Evolutionary conservation across 2,113 vertebrate species (phyloP).

Genomic region (Alectura lathami): DNA sequence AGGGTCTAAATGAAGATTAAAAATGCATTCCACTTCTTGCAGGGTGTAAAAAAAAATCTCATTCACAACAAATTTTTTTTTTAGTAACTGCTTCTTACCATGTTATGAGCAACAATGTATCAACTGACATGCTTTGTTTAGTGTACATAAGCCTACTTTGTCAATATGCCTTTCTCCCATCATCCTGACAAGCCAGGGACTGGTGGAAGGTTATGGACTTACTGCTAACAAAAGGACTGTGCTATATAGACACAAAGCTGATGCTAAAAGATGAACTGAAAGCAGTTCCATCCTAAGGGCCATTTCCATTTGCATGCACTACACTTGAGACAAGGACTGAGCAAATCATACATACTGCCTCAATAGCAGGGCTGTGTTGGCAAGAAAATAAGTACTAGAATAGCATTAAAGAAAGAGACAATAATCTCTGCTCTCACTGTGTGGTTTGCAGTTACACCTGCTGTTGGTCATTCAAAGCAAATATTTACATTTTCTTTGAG

Average conservation of each 20-base stretch:
- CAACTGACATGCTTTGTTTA: not conserved
- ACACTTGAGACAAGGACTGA: not conserved
- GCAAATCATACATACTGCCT: not conserved
- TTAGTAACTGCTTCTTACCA: not conserved
- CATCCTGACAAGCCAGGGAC: not conserved
- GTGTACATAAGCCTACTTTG: not conserved
- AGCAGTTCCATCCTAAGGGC: not conserved
- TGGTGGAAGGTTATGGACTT: fast-evolving
- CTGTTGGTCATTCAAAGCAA: not conserved
- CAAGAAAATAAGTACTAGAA: not conserved
- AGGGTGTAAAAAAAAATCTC: not conserved
- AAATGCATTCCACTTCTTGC: not conserved
- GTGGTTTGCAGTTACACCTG: not conserved
- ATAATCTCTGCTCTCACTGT: not conserved
- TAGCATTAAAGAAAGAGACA: not conserved
- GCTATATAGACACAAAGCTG: not conserved
- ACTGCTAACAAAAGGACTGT: not conserved
- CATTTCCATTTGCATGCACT: not conserved
- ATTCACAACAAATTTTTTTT: not conserved
- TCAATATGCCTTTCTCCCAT: not conserved
- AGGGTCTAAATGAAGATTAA: not conserved
- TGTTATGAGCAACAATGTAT: not conserved
- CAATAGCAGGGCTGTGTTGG: not conserved
- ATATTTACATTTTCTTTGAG: not conserved
- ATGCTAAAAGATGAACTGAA: not conserved